Base-by-base conservation (phyloP, 2,888 invertebrate genomes). In the Ophonus ardosiacus region DNA sequence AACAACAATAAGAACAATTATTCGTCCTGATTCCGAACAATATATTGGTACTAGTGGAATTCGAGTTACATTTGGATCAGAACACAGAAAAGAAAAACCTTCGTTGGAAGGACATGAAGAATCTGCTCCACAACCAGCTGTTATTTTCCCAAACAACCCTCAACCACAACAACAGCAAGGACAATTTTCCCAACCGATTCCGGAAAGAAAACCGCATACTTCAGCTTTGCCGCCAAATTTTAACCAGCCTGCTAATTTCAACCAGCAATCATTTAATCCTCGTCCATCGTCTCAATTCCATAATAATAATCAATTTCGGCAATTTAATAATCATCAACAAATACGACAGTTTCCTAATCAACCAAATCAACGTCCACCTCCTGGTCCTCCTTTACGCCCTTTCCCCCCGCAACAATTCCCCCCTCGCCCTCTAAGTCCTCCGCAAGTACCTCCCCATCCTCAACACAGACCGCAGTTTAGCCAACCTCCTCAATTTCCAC, bases 1-100 rank as follows among this genome's bases (percentile, higher is more conserved):
- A 0, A 97, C 97, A 0, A 97, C 97, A 0, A 90, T 97, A 80
- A 93, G 97, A 89, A 96, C 97, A 0, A 95, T 97, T 57, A 97
- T 97, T 80, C 95, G 96, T 88, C 97, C 97, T 0, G 97, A 97
- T 88, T 97, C 97, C 1, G 97, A 97, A 91, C 93, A 94, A 13
- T 97, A 95, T 88, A 96, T 97, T 88, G 95, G 95, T 86, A 94
- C 95, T 86, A 96, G 96, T 87, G 96, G 96, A 79, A 95, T 97
- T 0, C 96, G 95, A 89, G 95, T 97, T 0, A 96, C 97, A 6
- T 97, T 97, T 88, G 97, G 96, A 0, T 94, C 93, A 85, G 94
- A 95, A 86, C 93, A 93, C 85, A 92, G 90, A 85, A 90, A 91
- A 86, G 92, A 93, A 65, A 91, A 91, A 3, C 90, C 92, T 86